These are phyloP conservation scores for Danaus melanippus DNA, from an alignment of 1,140 invertebrate genomes.

Conservation along the genomic window DNA sequence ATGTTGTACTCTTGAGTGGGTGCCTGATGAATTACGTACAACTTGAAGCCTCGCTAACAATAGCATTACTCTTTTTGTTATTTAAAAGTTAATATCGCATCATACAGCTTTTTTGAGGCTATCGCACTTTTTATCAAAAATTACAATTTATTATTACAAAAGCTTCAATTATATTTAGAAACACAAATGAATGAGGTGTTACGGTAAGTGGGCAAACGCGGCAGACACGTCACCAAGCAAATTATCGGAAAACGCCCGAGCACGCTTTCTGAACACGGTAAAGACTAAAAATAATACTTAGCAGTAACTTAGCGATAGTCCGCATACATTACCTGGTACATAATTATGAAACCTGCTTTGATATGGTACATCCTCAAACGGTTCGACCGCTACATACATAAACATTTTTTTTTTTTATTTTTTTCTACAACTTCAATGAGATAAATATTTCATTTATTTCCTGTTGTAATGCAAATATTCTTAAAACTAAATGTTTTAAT, in stretches of 20 bases:
- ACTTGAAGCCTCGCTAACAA: slow-evolving; percentile 21
- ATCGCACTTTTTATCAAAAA: no score
- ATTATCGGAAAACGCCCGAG: slow-evolving; percentile 47
- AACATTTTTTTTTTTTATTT: neutral
- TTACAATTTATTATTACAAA: slow-evolving; percentile 2
- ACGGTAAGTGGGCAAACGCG: slow-evolving; percentile 28
- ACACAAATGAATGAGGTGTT: slow-evolving; percentile 10
- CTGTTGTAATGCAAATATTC: no score
- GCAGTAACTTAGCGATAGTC: slow-evolving; percentile 21
- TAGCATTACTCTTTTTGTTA: slow-evolving; percentile 3
- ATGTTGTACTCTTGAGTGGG: slow-evolving; percentile 36
- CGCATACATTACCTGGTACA: slow-evolving; percentile 8
- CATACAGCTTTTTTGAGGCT: slow-evolving; percentile 1
- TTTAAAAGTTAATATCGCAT: slow-evolving; percentile 1
- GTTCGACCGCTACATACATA: neutral
- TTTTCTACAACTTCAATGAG: no score
- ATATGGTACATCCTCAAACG: slow-evolving; percentile 11
- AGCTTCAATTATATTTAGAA: slow-evolving; percentile 1
- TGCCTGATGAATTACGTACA: slow-evolving; percentile 35
- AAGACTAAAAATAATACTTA: slow-evolving; percentile 47
- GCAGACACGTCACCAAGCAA: slow-evolving; percentile 37
- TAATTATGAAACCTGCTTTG: slow-evolving; percentile 3
- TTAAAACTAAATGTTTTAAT: no score
- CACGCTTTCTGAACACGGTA: slow-evolving; percentile 63
- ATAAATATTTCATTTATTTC: no score